Percentiles rank a stretch among this genome's conserved stretches.
phyloP scores from a whole-genome alignment of 1,140 invertebrate genomes.

The Aphelinus atriplicis region DNA sequence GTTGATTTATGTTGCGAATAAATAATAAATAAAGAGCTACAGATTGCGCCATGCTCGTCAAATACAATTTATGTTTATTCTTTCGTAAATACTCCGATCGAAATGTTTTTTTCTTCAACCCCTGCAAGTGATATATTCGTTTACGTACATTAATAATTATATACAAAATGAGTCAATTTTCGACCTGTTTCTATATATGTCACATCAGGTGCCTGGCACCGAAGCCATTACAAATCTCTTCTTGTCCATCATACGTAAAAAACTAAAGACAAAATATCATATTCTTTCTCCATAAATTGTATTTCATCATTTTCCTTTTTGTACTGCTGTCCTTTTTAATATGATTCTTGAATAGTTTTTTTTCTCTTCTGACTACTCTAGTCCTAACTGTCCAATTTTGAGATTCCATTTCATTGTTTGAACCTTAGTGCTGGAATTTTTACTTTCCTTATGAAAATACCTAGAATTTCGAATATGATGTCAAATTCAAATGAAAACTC shows the following conservation, averaged over 20 bases:
- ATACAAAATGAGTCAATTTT: conserved; percentile 56
- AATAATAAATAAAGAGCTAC: conserved; percentile 65
- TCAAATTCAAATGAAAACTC: conserved; percentile 28
- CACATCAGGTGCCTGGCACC: conserved; percentile 46
- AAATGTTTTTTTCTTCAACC: too few species aligned
- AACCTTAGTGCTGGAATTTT: conserved; percentile 36
- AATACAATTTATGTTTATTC: too few species aligned
- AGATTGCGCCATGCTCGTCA: conserved; percentile 43
- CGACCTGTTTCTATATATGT: conserved; percentile 23
- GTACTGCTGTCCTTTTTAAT: conserved; percentile 53
- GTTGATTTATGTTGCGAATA: conserved; percentile 58
- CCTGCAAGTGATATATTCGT: conserved; percentile 32
- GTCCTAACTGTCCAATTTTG: conserved; percentile 34
- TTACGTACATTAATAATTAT: conserved; percentile 53
- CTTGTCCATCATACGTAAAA: conserved; percentile 53
- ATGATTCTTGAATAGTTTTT: conserved; percentile 34
- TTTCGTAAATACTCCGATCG: too few species aligned
- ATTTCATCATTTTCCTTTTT: conserved; percentile 53
- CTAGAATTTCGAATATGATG: conserved; percentile 25
- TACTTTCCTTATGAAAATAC: conserved; percentile 41
- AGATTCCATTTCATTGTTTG: conserved; percentile 40
- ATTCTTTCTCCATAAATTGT: conserved; percentile 38
- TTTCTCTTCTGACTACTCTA: conserved; percentile 41
- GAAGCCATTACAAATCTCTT: conserved; percentile 43
- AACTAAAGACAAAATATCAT: conserved; percentile 60